phyloP scores from a whole-genome alignment of 2,888 invertebrate genomes.

The Rutpela maculata region DNA sequence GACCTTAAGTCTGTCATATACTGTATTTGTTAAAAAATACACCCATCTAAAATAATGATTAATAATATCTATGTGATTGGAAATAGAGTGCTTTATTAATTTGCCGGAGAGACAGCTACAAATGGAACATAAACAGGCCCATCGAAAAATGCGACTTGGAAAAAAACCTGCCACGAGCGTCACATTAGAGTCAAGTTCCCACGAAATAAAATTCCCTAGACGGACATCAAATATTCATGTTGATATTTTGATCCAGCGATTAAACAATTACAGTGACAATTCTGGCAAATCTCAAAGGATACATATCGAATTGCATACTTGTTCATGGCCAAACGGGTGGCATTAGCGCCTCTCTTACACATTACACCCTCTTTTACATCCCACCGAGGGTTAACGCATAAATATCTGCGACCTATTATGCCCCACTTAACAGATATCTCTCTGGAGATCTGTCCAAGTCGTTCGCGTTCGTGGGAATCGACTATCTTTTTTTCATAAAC shows the following conservation, averaged over 20 bases:
- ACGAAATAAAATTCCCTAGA: slow-evolving; percentile 56
- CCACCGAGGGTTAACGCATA: slow-evolving; percentile 26
- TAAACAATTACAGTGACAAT: slow-evolving; percentile 64
- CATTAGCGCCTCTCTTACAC: slow-evolving; percentile 2
- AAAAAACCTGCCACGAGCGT: slow-evolving; percentile 2
- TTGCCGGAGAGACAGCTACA: not conserved
- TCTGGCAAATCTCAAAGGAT: slow-evolving; percentile 52
- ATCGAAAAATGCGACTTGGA: not conserved
- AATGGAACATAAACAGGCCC: not conserved
- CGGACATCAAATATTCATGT: slow-evolving; percentile 62
- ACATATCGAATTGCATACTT: slow-evolving; percentile 48
- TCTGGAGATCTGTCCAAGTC: slow-evolving; percentile 32
- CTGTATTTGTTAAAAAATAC: no score
- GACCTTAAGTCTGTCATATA: no score
- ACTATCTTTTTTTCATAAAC: not conserved
- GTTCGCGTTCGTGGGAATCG: slow-evolving; percentile 32
- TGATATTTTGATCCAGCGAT: slow-evolving; percentile 64
- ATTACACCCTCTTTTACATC: slow-evolving; percentile 37
- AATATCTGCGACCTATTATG: slow-evolving; percentile 37
- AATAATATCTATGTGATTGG: no score
- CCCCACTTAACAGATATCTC: slow-evolving; percentile 31
- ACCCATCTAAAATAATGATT: no score
- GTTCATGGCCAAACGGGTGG: slow-evolving; percentile 30
- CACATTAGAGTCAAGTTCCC: slow-evolving; percentile 47
- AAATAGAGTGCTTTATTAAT: no score